phyloP scores from a whole-genome alignment of 2,888 invertebrate species.

The Quadroppia sp. region DNA sequence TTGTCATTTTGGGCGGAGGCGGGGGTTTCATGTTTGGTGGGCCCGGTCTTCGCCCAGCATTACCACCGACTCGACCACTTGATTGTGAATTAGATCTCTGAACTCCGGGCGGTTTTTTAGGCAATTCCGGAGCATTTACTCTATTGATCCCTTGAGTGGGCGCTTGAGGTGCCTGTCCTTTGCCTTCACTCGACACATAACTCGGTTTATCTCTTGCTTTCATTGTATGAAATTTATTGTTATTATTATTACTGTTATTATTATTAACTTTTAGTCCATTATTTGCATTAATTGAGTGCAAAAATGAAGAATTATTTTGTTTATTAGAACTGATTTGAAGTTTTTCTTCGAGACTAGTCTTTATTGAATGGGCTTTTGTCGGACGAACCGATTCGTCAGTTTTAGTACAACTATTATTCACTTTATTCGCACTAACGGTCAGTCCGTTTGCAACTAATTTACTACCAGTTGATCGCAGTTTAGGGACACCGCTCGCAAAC shows the following conservation, averaged over 20 bases:
- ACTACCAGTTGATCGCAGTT: constrained; percentile 66
- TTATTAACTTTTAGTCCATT: not conserved
- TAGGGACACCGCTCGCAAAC: constrained; percentile 78
- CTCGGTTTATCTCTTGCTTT: not conserved
- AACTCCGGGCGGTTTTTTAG: constrained; percentile 52
- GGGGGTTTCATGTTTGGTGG: constrained; percentile 38
- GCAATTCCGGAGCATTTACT: constrained; percentile 49
- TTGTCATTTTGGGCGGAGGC: constrained; percentile 37
- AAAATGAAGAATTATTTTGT: not conserved
- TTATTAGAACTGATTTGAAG: not conserved
- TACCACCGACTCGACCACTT: not conserved
- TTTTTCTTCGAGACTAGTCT: constrained; percentile 37
- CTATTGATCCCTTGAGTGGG: not conserved
- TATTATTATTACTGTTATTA: constrained; percentile 12
- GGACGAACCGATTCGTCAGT: constrained; percentile 12
- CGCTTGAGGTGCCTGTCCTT: constrained; percentile 38
- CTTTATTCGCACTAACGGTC: constrained; percentile 13
- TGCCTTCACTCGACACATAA: constrained; percentile 22
- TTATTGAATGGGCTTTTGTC: constrained; percentile 18
- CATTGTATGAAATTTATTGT: constrained; percentile 30
- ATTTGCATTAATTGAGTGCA: not conserved
- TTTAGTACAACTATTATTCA: constrained; percentile 4
- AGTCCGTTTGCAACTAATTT: constrained; percentile 36
- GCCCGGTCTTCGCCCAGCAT: not conserved
- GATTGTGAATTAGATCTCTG: constrained; percentile 39